Percentiles rank a stretch among this genome's conserved stretches.
Evolutionary conservation across 2,113 vertebrate genomes (phyloP).

Genomic region (Corapipo altera): DNA sequence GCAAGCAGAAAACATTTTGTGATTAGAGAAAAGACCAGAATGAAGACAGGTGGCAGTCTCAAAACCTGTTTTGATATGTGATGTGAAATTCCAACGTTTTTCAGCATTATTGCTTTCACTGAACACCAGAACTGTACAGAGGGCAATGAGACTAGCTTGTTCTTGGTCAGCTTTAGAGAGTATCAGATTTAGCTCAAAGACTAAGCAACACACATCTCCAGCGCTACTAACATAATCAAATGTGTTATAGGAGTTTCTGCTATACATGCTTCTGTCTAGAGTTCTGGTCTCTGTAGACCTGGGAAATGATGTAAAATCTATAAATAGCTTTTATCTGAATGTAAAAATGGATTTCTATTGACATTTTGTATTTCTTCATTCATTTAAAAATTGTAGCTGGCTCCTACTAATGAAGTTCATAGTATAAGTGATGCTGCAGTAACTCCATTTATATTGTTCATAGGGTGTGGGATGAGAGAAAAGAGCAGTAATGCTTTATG

Average conservation of each 20-base stretch:
- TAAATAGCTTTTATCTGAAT: background rate
- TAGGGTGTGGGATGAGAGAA: background rate
- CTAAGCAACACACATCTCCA: background rate
- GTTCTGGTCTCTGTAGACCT: background rate
- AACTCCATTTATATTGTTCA: background rate
- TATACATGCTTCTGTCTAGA: background rate
- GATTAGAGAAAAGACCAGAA: background rate
- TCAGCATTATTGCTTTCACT: background rate
- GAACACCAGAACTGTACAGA: background rate
- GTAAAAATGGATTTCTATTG: conserved; percentile 16
- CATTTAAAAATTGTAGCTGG: background rate
- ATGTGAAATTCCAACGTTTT: background rate
- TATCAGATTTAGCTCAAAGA: background rate
- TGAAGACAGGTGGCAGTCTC: background rate
- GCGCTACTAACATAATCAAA: background rate
- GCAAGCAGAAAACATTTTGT: background rate
- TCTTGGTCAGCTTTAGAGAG: background rate
- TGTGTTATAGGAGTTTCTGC: background rate
- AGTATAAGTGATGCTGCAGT: background rate
- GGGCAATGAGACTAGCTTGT: background rate
- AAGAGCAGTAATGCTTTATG: background rate
- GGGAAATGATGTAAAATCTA: background rate
- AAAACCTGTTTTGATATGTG: background rate
- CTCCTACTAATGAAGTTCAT: background rate
- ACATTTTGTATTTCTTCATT: conserved; percentile 3